Conservation (phyloP, 2,888 invertebrate species). For the Cepaea hortensis region DNA sequence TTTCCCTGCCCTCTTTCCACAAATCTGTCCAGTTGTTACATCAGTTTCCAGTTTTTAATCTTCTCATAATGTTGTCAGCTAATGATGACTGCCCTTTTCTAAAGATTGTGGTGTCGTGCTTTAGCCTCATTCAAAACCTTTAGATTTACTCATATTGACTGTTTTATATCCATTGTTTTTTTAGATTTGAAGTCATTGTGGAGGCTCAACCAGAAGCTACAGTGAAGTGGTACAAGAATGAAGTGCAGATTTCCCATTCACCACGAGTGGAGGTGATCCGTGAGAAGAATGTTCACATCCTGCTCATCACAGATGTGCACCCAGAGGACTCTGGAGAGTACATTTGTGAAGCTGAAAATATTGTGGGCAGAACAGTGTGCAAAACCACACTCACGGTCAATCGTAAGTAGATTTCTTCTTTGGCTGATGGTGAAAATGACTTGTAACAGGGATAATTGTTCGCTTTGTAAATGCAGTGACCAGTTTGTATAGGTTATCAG, state of each 20-base stretch:
- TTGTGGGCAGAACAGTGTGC: slow-evolving; percentile 83
- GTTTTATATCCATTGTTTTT: not conserved
- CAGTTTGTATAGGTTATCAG: not conserved
- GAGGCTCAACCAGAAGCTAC: slow-evolving; percentile 71
- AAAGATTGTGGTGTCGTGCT: no score
- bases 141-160: no score
- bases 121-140: no score
- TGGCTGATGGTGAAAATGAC: no score
- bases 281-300: slow-evolving; percentile 63
- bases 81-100: no score
- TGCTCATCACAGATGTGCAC: slow-evolving; percentile 66
- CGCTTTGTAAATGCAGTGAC: no score
- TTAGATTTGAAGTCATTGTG: slow-evolving; percentile 70
- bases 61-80: no score
- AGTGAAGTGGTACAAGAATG: slow-evolving; percentile 79
- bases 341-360: slow-evolving; percentile 83
- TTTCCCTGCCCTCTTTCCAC: no score
- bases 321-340: slow-evolving; percentile 86
- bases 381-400: slow-evolving; percentile 72
- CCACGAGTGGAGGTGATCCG: slow-evolving; percentile 62
- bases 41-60: no score
- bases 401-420: slow-evolving; percentile 62
- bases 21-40: no score
- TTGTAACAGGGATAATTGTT: no score
- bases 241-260: slow-evolving; percentile 81